A percentile compares a stretch with the other conserved stretches of the same genome.
Conservation (phyloP, 2,888 invertebrate genomes). For the Nyleta sp. region DNA sequence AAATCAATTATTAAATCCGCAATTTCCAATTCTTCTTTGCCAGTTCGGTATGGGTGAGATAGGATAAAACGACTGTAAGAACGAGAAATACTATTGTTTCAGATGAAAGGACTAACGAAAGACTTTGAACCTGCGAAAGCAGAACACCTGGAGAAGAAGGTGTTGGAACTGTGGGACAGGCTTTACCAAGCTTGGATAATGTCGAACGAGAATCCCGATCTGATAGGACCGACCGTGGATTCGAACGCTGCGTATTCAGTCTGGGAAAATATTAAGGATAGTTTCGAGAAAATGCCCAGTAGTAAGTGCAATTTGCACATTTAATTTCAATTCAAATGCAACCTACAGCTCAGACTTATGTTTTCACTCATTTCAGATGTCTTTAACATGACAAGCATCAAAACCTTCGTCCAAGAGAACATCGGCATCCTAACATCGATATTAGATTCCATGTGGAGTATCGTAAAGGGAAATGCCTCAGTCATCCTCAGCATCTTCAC, state of each 20-base stretch:
- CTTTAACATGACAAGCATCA: conserved; percentile 83
- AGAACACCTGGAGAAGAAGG: conserved; percentile 92
- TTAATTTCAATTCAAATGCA: neutral
- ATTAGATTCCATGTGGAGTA: conserved; percentile 93
- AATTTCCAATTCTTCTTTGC: no score
- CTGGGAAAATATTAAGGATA: conserved; percentile 88
- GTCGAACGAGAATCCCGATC: conserved; percentile 84
- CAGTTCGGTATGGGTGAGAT: neutral
- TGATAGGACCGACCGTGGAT: conserved; percentile 89
- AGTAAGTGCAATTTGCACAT: conserved; percentile 83
- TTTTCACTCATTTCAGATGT: conserved; percentile 35
- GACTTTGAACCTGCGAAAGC: conserved; percentile 92
- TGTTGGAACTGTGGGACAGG: conserved; percentile 96
- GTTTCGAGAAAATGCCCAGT: conserved; percentile 89
- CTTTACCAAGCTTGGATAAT: conserved; percentile 97
- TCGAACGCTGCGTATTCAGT: conserved; percentile 84
- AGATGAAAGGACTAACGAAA: conserved; percentile 91
- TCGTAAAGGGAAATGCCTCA: conserved; percentile 96
- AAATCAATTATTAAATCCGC: no score
- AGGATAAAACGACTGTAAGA: no score
- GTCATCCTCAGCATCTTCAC: conserved; percentile 92
- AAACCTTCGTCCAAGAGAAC: conserved; percentile 94
- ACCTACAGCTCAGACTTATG: no score
- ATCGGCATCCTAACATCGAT: conserved; percentile 94
- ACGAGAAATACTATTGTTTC: no score